Conservation (phyloP, 2,797 vertebrate genomes). For the Aulostomus chinensis region DNA sequence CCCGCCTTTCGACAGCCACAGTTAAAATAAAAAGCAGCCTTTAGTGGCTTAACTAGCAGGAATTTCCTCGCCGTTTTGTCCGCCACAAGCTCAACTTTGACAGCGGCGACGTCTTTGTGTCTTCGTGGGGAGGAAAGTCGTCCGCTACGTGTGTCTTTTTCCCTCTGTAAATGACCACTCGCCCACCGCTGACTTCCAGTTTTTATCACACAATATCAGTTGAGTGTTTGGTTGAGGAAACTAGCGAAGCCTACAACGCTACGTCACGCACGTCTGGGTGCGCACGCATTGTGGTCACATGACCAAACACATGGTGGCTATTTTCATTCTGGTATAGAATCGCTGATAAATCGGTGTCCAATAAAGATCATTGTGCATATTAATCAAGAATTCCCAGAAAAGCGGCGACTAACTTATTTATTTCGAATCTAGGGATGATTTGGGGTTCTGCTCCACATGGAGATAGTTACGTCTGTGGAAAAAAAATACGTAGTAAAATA, state of each 20-base stretch:
- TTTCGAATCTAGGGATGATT: neutral
- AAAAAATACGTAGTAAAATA: too few relatives aligned
- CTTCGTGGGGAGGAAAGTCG: neutral
- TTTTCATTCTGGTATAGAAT: constrained; percentile 52
- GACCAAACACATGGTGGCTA: constrained; percentile 75
- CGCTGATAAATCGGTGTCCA: neutral
- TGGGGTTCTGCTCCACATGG: too few relatives aligned
- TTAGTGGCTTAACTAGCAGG: constrained; percentile 32
- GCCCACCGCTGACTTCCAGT: constrained; percentile 54
- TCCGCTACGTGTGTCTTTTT: constrained; percentile 5
- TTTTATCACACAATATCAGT: constrained; percentile 66
- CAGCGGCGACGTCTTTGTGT: neutral
- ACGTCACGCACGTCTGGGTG: constrained; percentile 66
- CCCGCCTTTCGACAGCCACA: constrained; percentile 69
- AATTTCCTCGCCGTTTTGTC: constrained; percentile 21
- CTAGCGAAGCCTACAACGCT: constrained; percentile 53
- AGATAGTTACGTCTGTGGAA: too few relatives aligned
- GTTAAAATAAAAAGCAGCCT: constrained; percentile 42
- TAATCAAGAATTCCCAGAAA: neutral
- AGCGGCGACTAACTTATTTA: fast-evolving
- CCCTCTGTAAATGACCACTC: constrained; percentile 16
- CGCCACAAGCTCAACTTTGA: neutral
- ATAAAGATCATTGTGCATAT: neutral
- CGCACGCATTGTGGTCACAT: constrained; percentile 69
- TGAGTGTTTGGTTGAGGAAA: constrained; percentile 73